Evolutionary conservation across 2,797 vertebrate genomes (phyloP), one percentile per base, ranked within the genome.

Genomic region (Erethizon dorsatum): DNA sequence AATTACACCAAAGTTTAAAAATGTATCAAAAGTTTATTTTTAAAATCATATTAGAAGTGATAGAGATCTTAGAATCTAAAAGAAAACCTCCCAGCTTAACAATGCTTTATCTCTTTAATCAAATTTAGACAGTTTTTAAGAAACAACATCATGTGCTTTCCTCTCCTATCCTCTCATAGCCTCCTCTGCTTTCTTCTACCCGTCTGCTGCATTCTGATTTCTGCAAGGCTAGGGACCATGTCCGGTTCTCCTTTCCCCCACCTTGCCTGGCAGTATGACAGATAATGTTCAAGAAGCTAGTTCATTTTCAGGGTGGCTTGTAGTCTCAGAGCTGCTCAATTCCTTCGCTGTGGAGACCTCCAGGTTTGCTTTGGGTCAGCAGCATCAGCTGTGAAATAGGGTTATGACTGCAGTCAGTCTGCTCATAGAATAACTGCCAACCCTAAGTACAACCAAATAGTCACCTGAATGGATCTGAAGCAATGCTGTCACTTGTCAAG

Each of bases 1-100:
- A 87, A 94, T 95, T 95, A 89, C 83, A 80, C 17, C 5, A 33
- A 92, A 75, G n/a, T 93, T 96, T 85, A 41, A 79, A 88, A 93
- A 63, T 57, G 41, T 50, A 94, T 57, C 56, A 73, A 65, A 93
- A 82, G 15, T 65, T 45, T 47, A 3, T 54, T 77, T 83, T 75
- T 14, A 41, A 61, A 78, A 24, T 67, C 13, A 41, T n/a, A 26
- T 94, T 88, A 90, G 57, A 96, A 90, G 22, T 63, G 20, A 86
- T 59, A 54, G 24, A 65, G 33, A 24, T 31, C 28, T 88, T 90
- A 18, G 78, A 95, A 83, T 90, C 37, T 89, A 82, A 92, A 73
- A 84, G 28, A 83, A 92, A 95, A 65, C 1, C 37, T 94, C 80
- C 33, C 26, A 93, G 87, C n/a, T 67, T 67, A 89, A 78, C 20